phyloP scores from a whole-genome alignment of 2,797 vertebrate genomes.

The Schizothorax lantsangensis region DNA sequence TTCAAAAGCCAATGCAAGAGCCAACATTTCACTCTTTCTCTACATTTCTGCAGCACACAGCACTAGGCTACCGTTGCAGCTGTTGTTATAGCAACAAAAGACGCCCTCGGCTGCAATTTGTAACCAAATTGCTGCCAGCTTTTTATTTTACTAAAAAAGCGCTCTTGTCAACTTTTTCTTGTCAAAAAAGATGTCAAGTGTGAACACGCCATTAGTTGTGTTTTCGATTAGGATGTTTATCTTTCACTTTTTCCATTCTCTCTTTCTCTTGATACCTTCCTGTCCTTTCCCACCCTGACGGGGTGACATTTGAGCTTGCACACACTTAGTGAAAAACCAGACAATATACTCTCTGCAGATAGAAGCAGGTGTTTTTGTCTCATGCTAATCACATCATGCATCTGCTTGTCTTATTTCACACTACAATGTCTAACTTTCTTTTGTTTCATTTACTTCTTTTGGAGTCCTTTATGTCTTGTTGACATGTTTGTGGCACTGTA shows the following conservation, averaged over 20 bases:
- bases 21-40: too few relatives aligned
- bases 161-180: too few relatives aligned
- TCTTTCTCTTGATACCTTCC: neutral
- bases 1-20: too few relatives aligned
- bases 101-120: too few relatives aligned
- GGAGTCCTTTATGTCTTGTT: neutral
- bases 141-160: too few relatives aligned
- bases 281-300: neutral
- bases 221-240: slow-evolving; percentile 5
- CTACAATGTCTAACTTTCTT: neutral
- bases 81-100: too few relatives aligned
- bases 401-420: slow-evolving; percentile 18
- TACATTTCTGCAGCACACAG: too few relatives aligned
- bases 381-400: neutral
- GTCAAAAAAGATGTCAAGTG: too few relatives aligned
- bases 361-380: neutral
- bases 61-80: too few relatives aligned
- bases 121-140: too few relatives aligned
- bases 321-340: neutral
- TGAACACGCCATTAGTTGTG: neutral
- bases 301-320: neutral
- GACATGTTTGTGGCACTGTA: neutral
- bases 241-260: neutral
- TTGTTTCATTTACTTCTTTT: neutral
- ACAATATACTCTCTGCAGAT: neutral